Evolutionary conservation across 2,797 vertebrate species (phyloP).

Genomic region (Stomatorhinus walkeri): DNA sequence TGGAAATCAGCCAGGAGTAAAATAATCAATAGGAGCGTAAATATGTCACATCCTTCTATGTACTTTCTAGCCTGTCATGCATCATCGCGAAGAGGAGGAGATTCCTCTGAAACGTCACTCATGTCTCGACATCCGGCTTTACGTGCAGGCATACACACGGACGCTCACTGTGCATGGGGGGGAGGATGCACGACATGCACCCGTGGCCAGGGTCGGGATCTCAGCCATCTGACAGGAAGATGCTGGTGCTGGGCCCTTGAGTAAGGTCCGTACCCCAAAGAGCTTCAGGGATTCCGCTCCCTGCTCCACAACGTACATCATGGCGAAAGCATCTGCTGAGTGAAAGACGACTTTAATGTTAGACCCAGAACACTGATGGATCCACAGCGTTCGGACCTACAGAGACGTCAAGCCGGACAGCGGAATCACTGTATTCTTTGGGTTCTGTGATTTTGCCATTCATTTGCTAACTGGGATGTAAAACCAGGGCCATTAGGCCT

Average conservation of each 20-base stretch:
- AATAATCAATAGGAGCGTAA: slow-evolving; percentile 16
- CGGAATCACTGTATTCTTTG: not conserved
- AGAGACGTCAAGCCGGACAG: not conserved
- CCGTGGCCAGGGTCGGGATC: not conserved
- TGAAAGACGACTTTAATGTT: not conserved
- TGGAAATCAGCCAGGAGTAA: slow-evolving; percentile 7
- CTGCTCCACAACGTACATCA: not conserved
- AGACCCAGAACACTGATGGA: not conserved
- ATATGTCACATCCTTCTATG: not conserved
- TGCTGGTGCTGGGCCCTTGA: not conserved
- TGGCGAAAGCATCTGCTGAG: not conserved
- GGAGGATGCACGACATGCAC: not conserved
- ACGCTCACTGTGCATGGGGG: not conserved
- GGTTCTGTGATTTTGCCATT: not conserved
- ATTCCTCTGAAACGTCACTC: not conserved
- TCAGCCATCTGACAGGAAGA: not conserved
- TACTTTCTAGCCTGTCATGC: not conserved
- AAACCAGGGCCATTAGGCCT: not conserved
- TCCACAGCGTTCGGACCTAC: not conserved
- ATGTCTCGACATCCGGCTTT: not conserved
- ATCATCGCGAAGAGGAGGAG: not conserved
- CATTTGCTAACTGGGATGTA: not conserved
- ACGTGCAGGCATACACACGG: not conserved
- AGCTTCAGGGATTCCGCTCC: not conserved
- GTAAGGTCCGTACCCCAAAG: not conserved